Percentiles rank a stretch among this genome's conserved stretches.
phyloP scores from a whole-genome alignment of 92 coral and sea anemone genomes.

The Phenganax marumi region DNA sequence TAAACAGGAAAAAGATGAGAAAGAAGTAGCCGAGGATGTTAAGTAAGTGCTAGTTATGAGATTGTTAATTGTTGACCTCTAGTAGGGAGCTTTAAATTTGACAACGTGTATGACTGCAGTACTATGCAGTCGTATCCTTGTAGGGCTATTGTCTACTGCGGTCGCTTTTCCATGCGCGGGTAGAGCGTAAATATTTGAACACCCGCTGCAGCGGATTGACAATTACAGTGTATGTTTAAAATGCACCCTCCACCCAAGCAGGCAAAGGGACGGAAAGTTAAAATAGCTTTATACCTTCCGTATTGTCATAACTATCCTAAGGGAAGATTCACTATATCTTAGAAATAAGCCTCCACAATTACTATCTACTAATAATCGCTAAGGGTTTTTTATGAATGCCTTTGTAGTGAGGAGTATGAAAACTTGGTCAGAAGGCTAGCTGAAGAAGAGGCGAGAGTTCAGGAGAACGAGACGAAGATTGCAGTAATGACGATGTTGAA shows the following conservation, averaged over 20 bases:
- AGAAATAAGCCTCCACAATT: background rate
- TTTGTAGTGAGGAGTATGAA: constrained; percentile 73
- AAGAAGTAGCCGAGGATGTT: constrained; percentile 73
- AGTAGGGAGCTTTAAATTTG: background rate
- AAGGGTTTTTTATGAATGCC: background rate
- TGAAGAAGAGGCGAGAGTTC: constrained; percentile 85
- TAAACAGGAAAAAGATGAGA: constrained; percentile 74
- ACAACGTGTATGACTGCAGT: background rate
- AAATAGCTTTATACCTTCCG: too few species aligned
- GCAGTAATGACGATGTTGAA: constrained; percentile 97
- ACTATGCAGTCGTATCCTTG: too few species aligned
- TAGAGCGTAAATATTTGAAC: too few species aligned
- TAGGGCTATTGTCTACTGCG: too few species aligned
- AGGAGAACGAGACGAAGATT: constrained; percentile 83
- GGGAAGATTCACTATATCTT: too few species aligned
- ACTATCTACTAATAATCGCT: background rate
- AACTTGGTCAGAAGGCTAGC: constrained; percentile 74
- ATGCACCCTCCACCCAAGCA: too few species aligned
- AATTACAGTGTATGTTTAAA: too few species aligned
- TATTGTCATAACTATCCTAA: too few species aligned
- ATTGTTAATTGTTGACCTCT: background rate
- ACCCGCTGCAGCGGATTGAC: too few species aligned
- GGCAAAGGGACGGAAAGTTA: too few species aligned
- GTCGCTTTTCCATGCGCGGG: too few species aligned
- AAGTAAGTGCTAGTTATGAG: constrained; percentile 47